Evolutionary conservation across 2,113 vertebrate species (phyloP).

Genomic region (Strix uralensis): DNA sequence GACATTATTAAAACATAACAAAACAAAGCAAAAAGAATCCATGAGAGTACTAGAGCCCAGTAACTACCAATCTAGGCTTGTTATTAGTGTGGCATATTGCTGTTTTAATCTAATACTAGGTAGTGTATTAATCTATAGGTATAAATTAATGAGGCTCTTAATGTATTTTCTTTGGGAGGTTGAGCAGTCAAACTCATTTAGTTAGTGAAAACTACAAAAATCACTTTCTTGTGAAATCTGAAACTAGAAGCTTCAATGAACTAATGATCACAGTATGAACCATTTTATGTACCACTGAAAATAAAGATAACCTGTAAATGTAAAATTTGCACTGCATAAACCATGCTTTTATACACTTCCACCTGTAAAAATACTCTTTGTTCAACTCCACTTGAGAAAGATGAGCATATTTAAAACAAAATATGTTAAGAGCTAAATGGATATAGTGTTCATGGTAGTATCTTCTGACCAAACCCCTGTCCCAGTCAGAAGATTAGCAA

Average conservation of each 20-base stretch:
- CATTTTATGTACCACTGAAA: constrained; percentile 76
- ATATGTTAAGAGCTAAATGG: neutral
- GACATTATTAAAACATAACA: constrained; percentile 47
- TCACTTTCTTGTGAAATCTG: constrained; percentile 79
- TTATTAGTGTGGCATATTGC: constrained; percentile 61
- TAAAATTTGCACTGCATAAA: constrained; percentile 69
- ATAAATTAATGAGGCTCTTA: constrained; percentile 82
- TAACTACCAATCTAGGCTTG: constrained; percentile 61
- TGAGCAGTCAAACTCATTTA: constrained; percentile 81
- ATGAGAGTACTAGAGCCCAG: constrained; percentile 23
- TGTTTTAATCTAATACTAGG: constrained; percentile 68
- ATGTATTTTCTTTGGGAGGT: constrained; percentile 78
- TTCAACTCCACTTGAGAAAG: constrained; percentile 20
- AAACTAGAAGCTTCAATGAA: constrained; percentile 76
- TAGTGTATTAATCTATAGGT: constrained; percentile 67
- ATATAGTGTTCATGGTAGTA: neutral
- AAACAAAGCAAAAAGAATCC: constrained; percentile 35
- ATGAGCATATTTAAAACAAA: neutral
- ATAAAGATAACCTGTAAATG: constrained; percentile 71
- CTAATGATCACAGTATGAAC: constrained; percentile 72
- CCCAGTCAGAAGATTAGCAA: neutral
- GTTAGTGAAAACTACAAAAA: constrained; percentile 77
- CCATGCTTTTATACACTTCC: constrained; percentile 44
- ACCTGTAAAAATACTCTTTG: constrained; percentile 40
- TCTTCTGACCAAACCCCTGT: neutral